phyloP scores from a whole-genome alignment of 2,888 invertebrate genomes.

The Cephus nigrinus region DNA sequence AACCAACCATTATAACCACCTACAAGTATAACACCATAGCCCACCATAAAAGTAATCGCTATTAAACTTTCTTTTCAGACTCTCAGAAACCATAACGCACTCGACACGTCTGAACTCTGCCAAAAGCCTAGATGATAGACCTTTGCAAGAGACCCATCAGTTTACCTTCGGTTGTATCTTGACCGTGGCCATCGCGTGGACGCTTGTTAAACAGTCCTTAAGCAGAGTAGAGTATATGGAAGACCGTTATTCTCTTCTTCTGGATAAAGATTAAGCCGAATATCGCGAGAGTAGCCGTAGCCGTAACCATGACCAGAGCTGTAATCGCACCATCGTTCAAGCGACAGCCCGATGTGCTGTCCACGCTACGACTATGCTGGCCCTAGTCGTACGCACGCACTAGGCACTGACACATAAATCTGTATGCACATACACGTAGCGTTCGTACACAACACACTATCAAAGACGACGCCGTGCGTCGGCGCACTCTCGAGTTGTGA shows the following conservation, averaged over 20 bases:
- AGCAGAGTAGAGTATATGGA: neutral
- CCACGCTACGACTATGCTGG: neutral
- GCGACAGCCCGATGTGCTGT: slow-evolving; percentile 1
- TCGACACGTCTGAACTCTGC: neutral
- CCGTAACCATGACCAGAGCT: neutral
- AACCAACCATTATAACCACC: neutral
- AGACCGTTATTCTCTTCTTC: neutral
- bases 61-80: neutral
- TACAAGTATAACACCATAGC: neutral
- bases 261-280: neutral
- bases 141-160: neutral
- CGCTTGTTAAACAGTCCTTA: neutral
- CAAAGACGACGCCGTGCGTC: neutral
- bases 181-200: slow-evolving; percentile 19
- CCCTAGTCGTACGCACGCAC: neutral
- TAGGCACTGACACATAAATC: neutral
- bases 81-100: neutral
- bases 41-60: neutral
- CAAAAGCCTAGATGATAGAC: neutral
- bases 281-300: neutral
- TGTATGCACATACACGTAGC: neutral
- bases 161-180: slow-evolving; percentile 22
- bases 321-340: neutral
- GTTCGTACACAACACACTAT: neutral
- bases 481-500: neutral